These are phyloP conservation scores for Amblyjoppa fuscipennis DNA, from an alignment of 2,888 invertebrate species.

Conservation along the genomic window DNA sequence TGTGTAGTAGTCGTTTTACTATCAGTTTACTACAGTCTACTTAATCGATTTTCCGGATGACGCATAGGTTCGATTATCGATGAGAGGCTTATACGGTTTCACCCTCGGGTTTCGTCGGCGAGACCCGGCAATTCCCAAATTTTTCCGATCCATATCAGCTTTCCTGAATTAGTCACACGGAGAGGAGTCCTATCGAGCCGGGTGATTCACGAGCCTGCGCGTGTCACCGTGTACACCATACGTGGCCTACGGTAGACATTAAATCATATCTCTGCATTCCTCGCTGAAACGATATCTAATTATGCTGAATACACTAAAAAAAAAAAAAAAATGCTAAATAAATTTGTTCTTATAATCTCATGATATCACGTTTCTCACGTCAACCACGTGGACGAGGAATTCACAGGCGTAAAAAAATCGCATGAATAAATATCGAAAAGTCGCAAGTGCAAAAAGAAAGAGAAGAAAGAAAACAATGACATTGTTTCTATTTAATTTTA, in stretches of 20 bases:
- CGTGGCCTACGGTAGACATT: neutral
- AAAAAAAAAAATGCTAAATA: too few relatives aligned
- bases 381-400: neutral
- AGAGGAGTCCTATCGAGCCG: neutral
- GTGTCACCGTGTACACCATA: conserved; percentile 2
- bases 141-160: conserved; percentile 43
- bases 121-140: conserved; percentile 43
- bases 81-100: conserved; percentile 28
- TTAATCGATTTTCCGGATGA: neutral
- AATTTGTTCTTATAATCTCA: conserved; percentile 4
- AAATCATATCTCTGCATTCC: neutral
- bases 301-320: neutral
- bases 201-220: conserved; percentile 48
- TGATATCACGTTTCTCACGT: conserved; percentile 13
- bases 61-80: conserved; percentile 6
- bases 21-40: neutral
- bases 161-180: conserved; percentile 60
- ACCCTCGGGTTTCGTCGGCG: conserved; percentile 31
- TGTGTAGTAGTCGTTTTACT: neutral
- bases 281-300: neutral
- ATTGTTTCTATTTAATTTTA: too few relatives aligned
- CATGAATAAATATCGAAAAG: neutral
- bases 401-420: neutral
- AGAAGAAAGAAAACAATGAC: too few relatives aligned
- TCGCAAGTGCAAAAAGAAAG: too few relatives aligned